Evolutionary conservation across 2,797 vertebrate genomes (phyloP), one percentile per base, ranked within the genome.

Genomic region (Tinamus major): DNA sequence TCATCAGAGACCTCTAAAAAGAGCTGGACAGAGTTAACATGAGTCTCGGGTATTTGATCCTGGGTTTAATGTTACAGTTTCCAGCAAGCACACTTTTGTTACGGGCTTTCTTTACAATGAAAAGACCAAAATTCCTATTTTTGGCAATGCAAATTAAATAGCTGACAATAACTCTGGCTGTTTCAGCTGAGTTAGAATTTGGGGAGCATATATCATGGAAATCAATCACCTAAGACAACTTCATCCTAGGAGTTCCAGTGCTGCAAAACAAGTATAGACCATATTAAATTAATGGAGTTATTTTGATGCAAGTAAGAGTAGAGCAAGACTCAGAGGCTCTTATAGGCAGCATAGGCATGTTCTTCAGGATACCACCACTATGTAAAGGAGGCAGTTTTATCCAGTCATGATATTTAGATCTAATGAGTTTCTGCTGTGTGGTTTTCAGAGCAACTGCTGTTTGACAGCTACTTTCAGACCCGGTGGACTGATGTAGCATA

Each of bases 51-150:
- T 79, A 85, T 89, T 89, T 84, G 85, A 93, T 79, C 55, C 41
- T n/a, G 55, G 46, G 42, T 80, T 92, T 95, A 85, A 69, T 78
- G 42, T 84, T 91, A 61, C 85, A 29, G 18, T 89, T 89, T 79
- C 63, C 56, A 86, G 59, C 35, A 83, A 89, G 48, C 15, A 33
- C 23, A 26, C 26, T 35, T 83, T 85, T 84, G 58, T 14, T 58
- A 16, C 4, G 11, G 4, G 65, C 83, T 79, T 18, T 67, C 48
- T 55, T 65, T 74, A 42, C 41, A 71, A 15, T 23, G 55, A 81
- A 92, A 95, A 84, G 70, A 13, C 27, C 79, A 58, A 79, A 64
- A 77, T n/a, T 74, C 93, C 77, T 79, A 49, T 24, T 19, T 72
- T 71, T 48, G 31, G 29, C 35, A 27, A 31, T 41, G 53, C 15